Conservation (phyloP, 2,113 vertebrate species). For the Microtus montanus region DNA sequence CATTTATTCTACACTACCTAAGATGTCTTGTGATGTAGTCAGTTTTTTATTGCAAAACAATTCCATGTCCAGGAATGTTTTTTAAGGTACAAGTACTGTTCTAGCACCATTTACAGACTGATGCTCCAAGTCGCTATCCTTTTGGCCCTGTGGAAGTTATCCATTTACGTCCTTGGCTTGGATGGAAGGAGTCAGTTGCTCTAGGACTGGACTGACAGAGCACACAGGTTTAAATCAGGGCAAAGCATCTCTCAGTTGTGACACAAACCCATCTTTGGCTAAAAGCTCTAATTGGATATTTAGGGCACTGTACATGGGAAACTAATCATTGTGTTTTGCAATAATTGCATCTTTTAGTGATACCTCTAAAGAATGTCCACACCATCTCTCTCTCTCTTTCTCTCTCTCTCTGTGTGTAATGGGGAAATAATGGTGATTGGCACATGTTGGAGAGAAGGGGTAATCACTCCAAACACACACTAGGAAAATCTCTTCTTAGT, state of each 20-base stretch:
- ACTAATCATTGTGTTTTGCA: not conserved
- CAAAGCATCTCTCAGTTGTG: not conserved
- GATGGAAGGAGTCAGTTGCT: not conserved
- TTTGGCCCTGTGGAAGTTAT: not conserved
- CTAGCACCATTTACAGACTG: not conserved
- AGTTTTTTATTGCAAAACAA: not conserved
- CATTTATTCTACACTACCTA: not conserved
- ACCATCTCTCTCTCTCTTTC: no score
- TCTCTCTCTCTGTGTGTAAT: not conserved
- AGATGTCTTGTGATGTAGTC: not conserved
- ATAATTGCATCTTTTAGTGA: not conserved
- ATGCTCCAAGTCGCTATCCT: not conserved
- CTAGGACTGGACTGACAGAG: not conserved
- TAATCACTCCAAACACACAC: not conserved
- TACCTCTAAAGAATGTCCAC: not conserved
- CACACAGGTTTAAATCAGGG: not conserved
- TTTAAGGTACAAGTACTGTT: constrained; percentile 12
- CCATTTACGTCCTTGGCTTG: not conserved
- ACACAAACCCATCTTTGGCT: not conserved
- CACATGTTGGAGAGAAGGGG: not conserved
- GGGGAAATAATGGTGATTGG: not conserved
- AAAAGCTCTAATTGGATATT: not conserved
- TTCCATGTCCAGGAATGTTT: not conserved
- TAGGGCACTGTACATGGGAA: not conserved
- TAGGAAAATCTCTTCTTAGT: not conserved